Conservation (phyloP, 2,113 vertebrate genomes). For the Anoura caudifer region DNA sequence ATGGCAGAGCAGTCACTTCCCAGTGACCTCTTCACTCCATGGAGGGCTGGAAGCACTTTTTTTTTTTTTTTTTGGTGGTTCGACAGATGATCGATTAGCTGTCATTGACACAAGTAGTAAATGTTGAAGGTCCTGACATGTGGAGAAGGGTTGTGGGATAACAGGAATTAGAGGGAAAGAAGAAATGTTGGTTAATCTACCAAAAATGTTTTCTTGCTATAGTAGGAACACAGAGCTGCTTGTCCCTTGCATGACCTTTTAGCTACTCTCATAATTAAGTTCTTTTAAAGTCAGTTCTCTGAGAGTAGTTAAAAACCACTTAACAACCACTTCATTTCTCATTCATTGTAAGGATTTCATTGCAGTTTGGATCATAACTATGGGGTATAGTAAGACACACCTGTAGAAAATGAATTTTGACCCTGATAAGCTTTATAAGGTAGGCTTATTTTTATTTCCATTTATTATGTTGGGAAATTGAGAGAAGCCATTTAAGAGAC, state of each 20-base stretch:
- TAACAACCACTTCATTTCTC: constrained; percentile 1
- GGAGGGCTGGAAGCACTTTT: neutral
- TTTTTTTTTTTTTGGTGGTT: neutral
- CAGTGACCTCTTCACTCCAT: neutral
- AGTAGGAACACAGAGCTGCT: neutral
- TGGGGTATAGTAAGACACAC: neutral
- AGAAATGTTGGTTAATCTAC: neutral
- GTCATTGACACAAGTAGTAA: neutral
- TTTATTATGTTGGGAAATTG: constrained; percentile 16
- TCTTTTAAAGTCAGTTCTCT: constrained; percentile 32
- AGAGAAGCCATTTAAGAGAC: neutral
- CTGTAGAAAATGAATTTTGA: neutral
- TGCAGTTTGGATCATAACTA: neutral
- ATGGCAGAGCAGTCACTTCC: neutral
- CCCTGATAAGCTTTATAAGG: neutral
- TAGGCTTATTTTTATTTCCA: neutral
- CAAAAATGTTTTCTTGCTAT: neutral
- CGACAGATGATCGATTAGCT: neutral
- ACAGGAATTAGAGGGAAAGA: neutral
- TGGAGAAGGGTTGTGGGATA: neutral
- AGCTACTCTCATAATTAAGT: neutral
- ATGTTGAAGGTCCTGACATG: neutral
- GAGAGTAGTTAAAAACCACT: neutral
- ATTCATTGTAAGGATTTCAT: neutral
- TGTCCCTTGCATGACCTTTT: neutral